phyloP scores from a whole-genome alignment of 2,888 invertebrate genomes.

The Taenaris catops region DNA sequence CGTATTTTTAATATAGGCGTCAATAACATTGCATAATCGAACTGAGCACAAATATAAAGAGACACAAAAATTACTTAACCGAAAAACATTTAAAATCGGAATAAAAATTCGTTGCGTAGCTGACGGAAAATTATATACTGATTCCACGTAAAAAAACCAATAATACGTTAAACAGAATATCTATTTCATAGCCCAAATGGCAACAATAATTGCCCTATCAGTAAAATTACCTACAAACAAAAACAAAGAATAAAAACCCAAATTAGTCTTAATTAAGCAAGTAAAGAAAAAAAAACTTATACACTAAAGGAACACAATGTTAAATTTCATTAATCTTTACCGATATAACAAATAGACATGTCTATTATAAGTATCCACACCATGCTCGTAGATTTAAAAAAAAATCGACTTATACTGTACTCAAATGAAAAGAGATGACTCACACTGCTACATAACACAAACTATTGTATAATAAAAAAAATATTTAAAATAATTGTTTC shows the following conservation, averaged over 20 bases:
- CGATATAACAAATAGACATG: neutral
- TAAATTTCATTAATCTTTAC: constrained; percentile 10
- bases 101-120: constrained; percentile 22
- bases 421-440: too few relatives aligned
- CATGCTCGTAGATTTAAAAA: too few relatives aligned
- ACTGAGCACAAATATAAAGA: constrained; percentile 9
- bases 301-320: constrained; percentile 22
- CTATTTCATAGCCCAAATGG: constrained; percentile 15
- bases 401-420: too few relatives aligned
- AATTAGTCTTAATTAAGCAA: constrained; percentile 7
- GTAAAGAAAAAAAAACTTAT: constrained; percentile 14
- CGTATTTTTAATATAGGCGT: constrained; percentile 15
- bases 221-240: constrained; percentile 9
- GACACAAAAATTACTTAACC: constrained; percentile 1
- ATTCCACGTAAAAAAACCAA: constrained; percentile 11
- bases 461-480: too few relatives aligned
- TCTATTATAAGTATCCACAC: too few relatives aligned
- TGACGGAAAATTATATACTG: constrained; percentile 15
- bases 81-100: constrained; percentile 10
- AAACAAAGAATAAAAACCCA: constrained; percentile 16
- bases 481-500: too few relatives aligned
- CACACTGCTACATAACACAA: too few relatives aligned
- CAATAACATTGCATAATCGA: constrained; percentile 9
- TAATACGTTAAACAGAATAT: constrained; percentile 7
- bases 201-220: constrained; percentile 7